A percentile compares a stretch with the other conserved stretches of the same genome.
Evolutionary conservation across 2,888 invertebrate species (phyloP).

Genomic region (Noctua pronuba): DNA sequence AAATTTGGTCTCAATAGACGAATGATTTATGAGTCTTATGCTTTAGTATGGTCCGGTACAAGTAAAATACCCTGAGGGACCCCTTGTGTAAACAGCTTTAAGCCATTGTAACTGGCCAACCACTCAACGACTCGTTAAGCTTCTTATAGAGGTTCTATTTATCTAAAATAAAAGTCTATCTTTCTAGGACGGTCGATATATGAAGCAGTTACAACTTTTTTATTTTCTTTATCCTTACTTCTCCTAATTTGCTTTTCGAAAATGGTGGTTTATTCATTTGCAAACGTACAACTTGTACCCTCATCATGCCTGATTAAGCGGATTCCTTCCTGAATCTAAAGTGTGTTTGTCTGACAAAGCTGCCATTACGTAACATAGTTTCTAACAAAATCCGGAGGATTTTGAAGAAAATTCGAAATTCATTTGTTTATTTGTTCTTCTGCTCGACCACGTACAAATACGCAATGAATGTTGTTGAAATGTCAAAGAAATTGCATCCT

Average conservation of each 20-base stretch:
- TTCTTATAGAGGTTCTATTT: constrained; percentile 6
- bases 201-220: not conserved
- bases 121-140: constrained; percentile 32
- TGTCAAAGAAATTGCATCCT: not conserved
- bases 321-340: constrained; percentile 5
- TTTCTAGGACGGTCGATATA: not conserved
- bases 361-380: not conserved
- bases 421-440: not conserved
- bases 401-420: not conserved
- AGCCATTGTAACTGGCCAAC: constrained; percentile 33
- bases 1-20: constrained; percentile 5
- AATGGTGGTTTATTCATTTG: not conserved
- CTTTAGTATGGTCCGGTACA: not conserved
- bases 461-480: not conserved
- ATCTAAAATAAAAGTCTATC: constrained; percentile 15
- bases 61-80: constrained; percentile 15
- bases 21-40: constrained; percentile 15
- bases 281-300: not conserved
- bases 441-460: not conserved
- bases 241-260: not conserved
- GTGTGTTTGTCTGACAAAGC: not conserved
- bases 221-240: not conserved
- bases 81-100: constrained; percentile 18
- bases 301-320: not conserved
- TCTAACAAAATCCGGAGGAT: not conserved